Evolutionary conservation across 2,888 invertebrate genomes (phyloP), one percentile per base, ranked within the genome.

Genomic region (Ennomos fuscantarius): DNA sequence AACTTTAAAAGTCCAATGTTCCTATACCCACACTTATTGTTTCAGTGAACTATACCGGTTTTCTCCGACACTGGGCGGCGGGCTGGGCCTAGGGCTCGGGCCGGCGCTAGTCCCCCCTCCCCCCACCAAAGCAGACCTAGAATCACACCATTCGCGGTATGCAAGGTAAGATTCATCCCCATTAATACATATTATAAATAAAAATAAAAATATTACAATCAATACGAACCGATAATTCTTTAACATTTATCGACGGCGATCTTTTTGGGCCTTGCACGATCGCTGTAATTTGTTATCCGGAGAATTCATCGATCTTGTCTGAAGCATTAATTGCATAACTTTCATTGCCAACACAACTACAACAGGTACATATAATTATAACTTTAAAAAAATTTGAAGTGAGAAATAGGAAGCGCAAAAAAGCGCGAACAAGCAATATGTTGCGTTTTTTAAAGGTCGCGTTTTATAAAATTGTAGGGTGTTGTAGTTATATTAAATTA

Each of bases 21-120:
- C 24, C n/a, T 0, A 24, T 15, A 24, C 24, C 6, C 6, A 24
- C 9, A 2, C 24, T 9, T 12, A 55, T 55, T 64, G 49, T 69
- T 66, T 41, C 87, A 95, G 96, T 93, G 97, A 97, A 92, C 95
- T 97, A 89, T 97, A 97, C 93, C 96, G 98, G 93, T 98, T 98
- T 93, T 97, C 97, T 79, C 97, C 98, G 77, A 96, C 97, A 78
- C 93, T 98, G 87, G 95, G 93, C 93, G 96, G 76, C 93, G 96
- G 82, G 77, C 94, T 84, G 93, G 96, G 84, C 93, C 95, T 96
- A 69, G 96, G 96, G 76, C 93, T 96, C 70, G 89, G 90, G 32
- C 94, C 95, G 60, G 94, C 96, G 78, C 94, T 95, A 71, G 93
- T 96, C 60, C 95, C 95, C 66, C 96, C 97, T 57, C 97, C 97